Evolutionary conservation across 2,797 vertebrate genomes (phyloP), one percentile per base, ranked within the genome.

Genomic region (Linurgus olivaceus): DNA sequence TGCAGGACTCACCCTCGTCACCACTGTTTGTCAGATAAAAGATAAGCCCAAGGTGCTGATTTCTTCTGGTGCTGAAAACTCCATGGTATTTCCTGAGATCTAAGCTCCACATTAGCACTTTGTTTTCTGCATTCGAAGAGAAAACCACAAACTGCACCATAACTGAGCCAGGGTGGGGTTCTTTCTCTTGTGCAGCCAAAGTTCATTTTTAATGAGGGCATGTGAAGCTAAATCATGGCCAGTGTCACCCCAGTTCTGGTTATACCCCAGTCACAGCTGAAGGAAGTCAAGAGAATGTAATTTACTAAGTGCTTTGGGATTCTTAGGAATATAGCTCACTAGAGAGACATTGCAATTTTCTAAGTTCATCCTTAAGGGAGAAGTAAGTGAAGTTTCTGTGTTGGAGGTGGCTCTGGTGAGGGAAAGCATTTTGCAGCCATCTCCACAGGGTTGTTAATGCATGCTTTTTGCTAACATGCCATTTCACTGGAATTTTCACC

Each of bases 401-500:
- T 13, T 76, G 82, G 87, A 86, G 85, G 58, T 72, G 71, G 48
- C 70, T 81, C 37, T 94, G 76, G 59, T 73, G 90, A 95, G 55
- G 76, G 40, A 58, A 94, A 93, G 67, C 70, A 31, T 90, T 96
- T 94, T 95, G 79, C 95, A 96, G 66, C 65, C 57, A n/a, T 88
- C 76, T 89, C 63, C 62, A 70, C 40, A 28, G 78, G 89, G 85
- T 15, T 84, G 80, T 84, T 91, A 88, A 84, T 76, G 82, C 24
- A 2, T 47, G 58, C n/a, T 79, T 92, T 94, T 94, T 94, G 85
- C 79, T 91, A 86, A 73, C n/a, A 4, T 79, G 66, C 70, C 55
- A n/a, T 88, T 96, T 88, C 58, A 8, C 76, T 78, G 91, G 79
- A 73, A 73, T 91, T 83, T 93, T 96, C 93, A 93, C 87, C 79